Evolutionary conservation across 1,140 invertebrate species (phyloP).

Genomic region (Brachystomella parvula): DNA sequence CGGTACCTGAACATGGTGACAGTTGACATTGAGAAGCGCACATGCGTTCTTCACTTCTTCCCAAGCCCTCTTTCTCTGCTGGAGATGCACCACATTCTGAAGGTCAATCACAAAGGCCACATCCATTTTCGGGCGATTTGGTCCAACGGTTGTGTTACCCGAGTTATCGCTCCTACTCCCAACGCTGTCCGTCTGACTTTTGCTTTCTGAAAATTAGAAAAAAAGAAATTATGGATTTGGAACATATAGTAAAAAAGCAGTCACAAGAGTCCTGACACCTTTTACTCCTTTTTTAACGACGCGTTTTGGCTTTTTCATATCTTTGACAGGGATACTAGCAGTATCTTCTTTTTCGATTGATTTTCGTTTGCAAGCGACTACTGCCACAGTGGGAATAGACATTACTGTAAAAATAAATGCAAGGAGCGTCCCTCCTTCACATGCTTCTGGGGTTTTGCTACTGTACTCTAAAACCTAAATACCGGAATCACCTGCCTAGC

Average conservation of each 20-base stretch:
- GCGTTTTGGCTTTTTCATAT: not conserved
- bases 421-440: not conserved
- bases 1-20: constrained; percentile 74
- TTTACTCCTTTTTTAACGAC: no score
- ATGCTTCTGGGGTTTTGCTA: not conserved
- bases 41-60: constrained; percentile 78
- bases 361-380: not conserved
- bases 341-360: not conserved
- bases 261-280: no score
- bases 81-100: constrained; percentile 58
- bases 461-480: not conserved
- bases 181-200: constrained; percentile 61
- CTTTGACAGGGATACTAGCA: not conserved
- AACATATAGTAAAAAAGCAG: no score
- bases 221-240: no score
- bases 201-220: constrained; percentile 38
- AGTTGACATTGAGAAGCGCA: constrained; percentile 64
- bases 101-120: constrained; percentile 79
- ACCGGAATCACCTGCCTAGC: not conserved
- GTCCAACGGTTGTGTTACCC: constrained; percentile 47
- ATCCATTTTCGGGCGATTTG: constrained; percentile 63
- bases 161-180: constrained; percentile 63
- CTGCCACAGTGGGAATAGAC: not conserved
- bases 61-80: constrained; percentile 65
- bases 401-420: not conserved